Base-by-base conservation (phyloP, 1,140 invertebrate species). In the Prorops nasuta region DNA sequence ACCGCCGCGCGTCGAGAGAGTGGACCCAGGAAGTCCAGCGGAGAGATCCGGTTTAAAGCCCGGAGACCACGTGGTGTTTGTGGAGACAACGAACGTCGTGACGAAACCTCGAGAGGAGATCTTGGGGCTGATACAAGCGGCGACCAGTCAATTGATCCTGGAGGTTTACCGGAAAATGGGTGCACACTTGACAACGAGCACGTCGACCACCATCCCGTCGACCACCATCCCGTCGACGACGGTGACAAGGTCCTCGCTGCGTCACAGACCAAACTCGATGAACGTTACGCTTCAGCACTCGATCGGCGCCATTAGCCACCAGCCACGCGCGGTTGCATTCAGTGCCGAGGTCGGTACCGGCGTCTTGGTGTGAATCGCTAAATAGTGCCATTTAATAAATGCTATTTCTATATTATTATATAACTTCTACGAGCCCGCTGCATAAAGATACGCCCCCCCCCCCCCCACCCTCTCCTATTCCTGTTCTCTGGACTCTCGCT, bases 11-110 rank as follows among this genome's bases (percentile, higher is more conserved):
- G 87, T 96, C 16, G 92, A 94, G 64, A 77, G 91, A 45, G 89
- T 95, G 1, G 91, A 94, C 58, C 81, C 85, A 0, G 86, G 87
- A 6, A 80, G 88, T n/a, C 85, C 89, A 0, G 91, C 90, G 3
- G 90, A 92, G 41, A 79, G 84, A 2, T 86, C 89, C 2, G 90
- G 90, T 1, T 80, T 93, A 2, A 75, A 85, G 49, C 88, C 89
- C 0, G 90, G 90, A 12, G 91, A 94, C 67, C 89, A 91, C 72
- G 84, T 94, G 31, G 90, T 92, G 41, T 92, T 92, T 69, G 88
- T 94, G 31, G 89, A 91, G 46, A 86, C 86, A 64, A 87, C 86
- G 54, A 92, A 92, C 68, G 89, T 94, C 12, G 90, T 92, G 32
- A 91, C 88, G 50, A 83, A 84, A 67, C 83, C 84, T 3, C 85